Conservation (phyloP, 2,797 vertebrate species). For the Macroramphosus scolopax region DNA sequence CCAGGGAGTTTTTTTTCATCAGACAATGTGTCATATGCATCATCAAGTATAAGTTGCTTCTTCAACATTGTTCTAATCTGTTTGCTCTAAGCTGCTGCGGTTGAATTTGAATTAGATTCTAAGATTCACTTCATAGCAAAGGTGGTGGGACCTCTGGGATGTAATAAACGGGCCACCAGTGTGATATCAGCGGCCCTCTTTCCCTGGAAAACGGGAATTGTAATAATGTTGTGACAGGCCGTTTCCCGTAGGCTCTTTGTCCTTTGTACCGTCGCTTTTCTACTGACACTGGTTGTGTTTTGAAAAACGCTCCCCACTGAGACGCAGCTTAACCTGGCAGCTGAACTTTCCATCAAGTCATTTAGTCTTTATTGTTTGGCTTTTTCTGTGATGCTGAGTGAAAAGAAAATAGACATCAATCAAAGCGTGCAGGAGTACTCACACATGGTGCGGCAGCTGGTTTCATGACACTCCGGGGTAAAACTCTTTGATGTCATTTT, state of each 20-base stretch:
- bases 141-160: too few relatives aligned
- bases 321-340: slow-evolving; percentile 26
- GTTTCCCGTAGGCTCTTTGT: slow-evolving; percentile 35
- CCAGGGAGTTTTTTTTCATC: too few relatives aligned
- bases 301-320: slow-evolving; percentile 25
- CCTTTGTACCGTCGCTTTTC: slow-evolving; percentile 27
- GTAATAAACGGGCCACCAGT: slow-evolving; percentile 8
- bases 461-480: slow-evolving; percentile 7
- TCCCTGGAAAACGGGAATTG: slow-evolving; percentile 42
- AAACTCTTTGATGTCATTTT: slow-evolving; percentile 1
- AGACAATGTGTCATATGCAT: too few relatives aligned
- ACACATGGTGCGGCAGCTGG: slow-evolving; percentile 27
- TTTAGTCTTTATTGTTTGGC: slow-evolving; percentile 18
- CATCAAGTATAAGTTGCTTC: too few relatives aligned
- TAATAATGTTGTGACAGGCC: slow-evolving; percentile 50
- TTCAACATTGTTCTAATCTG: too few relatives aligned
- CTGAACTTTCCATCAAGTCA: slow-evolving; percentile 43
- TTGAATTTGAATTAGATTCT: too few relatives aligned
- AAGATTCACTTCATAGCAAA: too few relatives aligned
- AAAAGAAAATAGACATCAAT: slow-evolving; percentile 39
- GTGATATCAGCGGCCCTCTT: too few relatives aligned
- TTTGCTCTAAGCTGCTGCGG: too few relatives aligned
- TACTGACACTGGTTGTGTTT: slow-evolving; percentile 27
- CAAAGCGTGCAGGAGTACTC: slow-evolving; percentile 13
- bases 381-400: slow-evolving; percentile 15